Evolutionary conservation across 2,888 invertebrate species (phyloP).

Genomic region (Lacanobia wlatinum): DNA sequence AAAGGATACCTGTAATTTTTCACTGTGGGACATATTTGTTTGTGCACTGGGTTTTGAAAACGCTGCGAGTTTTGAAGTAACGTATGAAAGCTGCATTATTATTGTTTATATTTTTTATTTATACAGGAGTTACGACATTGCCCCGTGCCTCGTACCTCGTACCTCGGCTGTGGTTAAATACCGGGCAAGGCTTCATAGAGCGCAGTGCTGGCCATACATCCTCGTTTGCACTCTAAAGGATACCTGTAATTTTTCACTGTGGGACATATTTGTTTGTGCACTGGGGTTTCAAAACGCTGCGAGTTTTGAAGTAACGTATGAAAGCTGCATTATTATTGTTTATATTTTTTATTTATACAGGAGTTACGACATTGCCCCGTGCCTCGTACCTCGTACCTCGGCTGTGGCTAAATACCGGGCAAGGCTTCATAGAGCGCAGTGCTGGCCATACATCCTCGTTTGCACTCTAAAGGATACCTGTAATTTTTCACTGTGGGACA

Average conservation of each 20-base stretch:
- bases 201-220: constrained; percentile 62
- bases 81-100: no score
- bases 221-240: constrained; percentile 70
- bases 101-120: no score
- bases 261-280: constrained; percentile 60
- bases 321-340: no score
- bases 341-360: no score
- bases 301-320: not conserved
- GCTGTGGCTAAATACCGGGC: constrained; percentile 58
- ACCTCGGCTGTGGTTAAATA: constrained; percentile 56
- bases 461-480: constrained; percentile 69
- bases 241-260: constrained; percentile 71
- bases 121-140: no score
- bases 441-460: constrained; percentile 69
- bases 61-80: not conserved
- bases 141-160: not conserved
- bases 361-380: no score
- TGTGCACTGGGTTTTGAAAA: constrained; percentile 45
- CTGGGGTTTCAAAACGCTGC: constrained; percentile 24
- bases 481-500: constrained; percentile 67
- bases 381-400: constrained; percentile 17
- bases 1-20: constrained; percentile 72
- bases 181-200: constrained; percentile 55
- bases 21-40: constrained; percentile 61
- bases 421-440: constrained; percentile 51